Base-by-base conservation (phyloP, 2,797 vertebrate species). In the Phoxinus dragarum region DNA sequence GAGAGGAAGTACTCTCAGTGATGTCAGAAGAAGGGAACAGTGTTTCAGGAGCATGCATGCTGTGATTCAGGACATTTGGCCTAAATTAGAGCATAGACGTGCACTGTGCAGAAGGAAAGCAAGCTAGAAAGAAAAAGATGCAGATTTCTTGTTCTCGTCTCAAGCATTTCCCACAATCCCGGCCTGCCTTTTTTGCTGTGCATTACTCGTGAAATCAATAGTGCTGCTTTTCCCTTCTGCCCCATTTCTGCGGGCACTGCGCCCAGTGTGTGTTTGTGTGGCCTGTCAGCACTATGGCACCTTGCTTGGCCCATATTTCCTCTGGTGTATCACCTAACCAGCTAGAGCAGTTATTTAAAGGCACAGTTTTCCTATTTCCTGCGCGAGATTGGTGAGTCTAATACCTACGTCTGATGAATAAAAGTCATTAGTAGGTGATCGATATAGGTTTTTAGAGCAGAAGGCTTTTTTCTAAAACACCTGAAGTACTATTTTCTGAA, bases 1-100 rank as follows among this genome's bases (percentile, higher is more conserved):
- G 64, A 81, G 52, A 69, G 59, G n/a, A 84, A 77, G 81, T 74
- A 52, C 56, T 78, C 81, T 84, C 40, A 11, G 74, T 49, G 56
- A 59, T 84, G 68, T 89, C 79, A 75, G 82, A 84, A 80, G 79
- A 67, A 71, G 88, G 84, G 68, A 5, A 27, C n/a, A 72, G 69
- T 82, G 67, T 86, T 86, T 82, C 80, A 69, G 31, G 85, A 76
- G 74, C 79, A 79, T 27, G 3, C 61, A 38, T 16, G 56, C 85
- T 80, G 74, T 61, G 80, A 86, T 87, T 66, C 83, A 69, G 77
- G 85, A 85, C 75, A 49, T 84, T 84, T 76, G 34, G 69, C 81
- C 74, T 77, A 78, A 85, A 89, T 71, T 71, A 80, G 69, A 85
- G 44, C 84, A 66, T 44, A 56, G 27, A 27, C 38, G 77, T 69